Conservation (phyloP, 2,888 invertebrate species). For the Smittia sp. region DNA sequence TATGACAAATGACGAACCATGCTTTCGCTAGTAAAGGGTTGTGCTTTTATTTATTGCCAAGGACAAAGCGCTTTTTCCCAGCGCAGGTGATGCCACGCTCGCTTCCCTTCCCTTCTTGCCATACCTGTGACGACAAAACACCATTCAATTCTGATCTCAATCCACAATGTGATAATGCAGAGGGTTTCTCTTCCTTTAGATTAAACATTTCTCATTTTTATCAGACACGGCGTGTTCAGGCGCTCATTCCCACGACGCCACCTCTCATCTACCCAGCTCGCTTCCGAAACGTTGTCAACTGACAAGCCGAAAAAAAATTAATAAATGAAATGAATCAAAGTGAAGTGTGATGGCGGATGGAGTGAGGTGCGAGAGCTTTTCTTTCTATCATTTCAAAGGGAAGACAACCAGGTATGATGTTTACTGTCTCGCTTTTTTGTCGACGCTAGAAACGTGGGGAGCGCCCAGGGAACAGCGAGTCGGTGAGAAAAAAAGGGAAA, state of each 20-base stretch:
- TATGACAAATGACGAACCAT: constrained; percentile 36
- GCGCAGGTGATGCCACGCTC: neutral
- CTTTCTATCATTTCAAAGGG: neutral
- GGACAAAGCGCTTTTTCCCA: neutral
- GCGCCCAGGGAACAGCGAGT: neutral
- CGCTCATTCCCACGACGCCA: neutral
- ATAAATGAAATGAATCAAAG: constrained; percentile 25
- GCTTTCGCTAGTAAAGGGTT: neutral
- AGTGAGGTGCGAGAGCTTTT: neutral
- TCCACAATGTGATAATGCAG: neutral
- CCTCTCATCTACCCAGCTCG: neutral
- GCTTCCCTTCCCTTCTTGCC: neutral
- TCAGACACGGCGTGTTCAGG: neutral
- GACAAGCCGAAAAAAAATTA: constrained; percentile 22
- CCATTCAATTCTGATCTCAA: constrained; percentile 14
- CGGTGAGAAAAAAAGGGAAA: neutral
- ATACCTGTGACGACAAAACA: neutral
- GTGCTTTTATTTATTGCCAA: neutral
- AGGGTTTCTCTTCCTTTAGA: neutral
- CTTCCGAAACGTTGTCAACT: neutral
- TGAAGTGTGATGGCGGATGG: neutral
- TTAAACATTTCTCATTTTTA: neutral
- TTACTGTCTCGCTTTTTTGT: constrained; percentile 6
- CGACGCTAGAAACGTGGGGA: neutral
- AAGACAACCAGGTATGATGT: neutral